Percentiles rank a stretch among this genome's conserved stretches.
Evolutionary conservation across 2,888 invertebrate species (phyloP).

Genomic region (Ichneumoninae sp.): DNA sequence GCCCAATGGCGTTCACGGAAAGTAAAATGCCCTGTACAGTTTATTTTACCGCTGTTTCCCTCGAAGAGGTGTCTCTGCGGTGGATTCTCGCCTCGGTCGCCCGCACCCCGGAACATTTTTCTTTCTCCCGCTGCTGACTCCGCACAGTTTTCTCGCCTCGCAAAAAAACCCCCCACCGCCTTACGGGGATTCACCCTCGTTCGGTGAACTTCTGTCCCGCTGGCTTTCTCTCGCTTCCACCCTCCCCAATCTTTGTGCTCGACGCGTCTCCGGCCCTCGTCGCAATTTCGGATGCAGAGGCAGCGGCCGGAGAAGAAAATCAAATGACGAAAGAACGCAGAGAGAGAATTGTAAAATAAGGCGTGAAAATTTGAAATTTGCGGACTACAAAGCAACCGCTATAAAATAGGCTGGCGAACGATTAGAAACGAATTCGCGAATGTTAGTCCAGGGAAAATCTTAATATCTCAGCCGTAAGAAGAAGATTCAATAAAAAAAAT

Average conservation of each 20-base stretch:
- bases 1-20: constrained; percentile 75
- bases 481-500: no score
- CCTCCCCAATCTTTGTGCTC: constrained; percentile 25
- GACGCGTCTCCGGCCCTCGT: constrained; percentile 53
- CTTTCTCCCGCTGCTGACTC: constrained; percentile 75
- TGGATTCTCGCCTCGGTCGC: constrained; percentile 52
- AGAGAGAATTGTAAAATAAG: background rate
- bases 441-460: no score
- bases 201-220: constrained; percentile 33
- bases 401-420: no score
- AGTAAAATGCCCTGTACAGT: constrained; percentile 81
- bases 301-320: background rate
- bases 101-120: constrained; percentile 62
- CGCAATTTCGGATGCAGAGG: constrained; percentile 25
- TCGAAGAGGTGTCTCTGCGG: constrained; percentile 72
- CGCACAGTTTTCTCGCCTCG: constrained; percentile 70
- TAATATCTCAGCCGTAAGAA: no score
- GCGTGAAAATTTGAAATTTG: background rate
- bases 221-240: constrained; percentile 44
- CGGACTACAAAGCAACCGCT: background rate
- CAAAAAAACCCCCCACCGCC: constrained; percentile 34
- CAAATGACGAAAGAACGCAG: background rate
- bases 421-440: no score
- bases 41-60: constrained; percentile 78
- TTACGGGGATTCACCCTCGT: constrained; percentile 30